phyloP scores from a whole-genome alignment of 2,888 invertebrate genomes.

The Scaptomyza caliginosa region DNA sequence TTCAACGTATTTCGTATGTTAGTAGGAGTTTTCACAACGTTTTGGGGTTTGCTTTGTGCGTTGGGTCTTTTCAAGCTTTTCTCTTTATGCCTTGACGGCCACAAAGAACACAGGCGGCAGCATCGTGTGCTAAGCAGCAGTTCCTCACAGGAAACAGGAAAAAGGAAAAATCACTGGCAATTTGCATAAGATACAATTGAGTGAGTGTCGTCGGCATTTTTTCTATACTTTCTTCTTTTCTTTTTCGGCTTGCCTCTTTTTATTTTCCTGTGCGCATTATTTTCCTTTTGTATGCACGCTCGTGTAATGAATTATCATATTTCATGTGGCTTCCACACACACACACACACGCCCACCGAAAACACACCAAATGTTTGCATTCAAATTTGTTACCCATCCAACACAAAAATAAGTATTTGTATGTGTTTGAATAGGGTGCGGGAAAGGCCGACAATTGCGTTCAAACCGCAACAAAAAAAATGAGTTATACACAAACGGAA shows the following conservation, averaged over 20 bases:
- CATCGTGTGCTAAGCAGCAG: conserved; percentile 38
- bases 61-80: conserved; percentile 26
- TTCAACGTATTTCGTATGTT: conserved; percentile 24
- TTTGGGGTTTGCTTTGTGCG: conserved; percentile 16
- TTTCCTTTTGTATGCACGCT: conserved; percentile 57
- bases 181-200: conserved; percentile 80
- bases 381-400: conserved; percentile 65
- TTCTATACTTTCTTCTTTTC: conserved; percentile 19
- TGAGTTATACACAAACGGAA: conserved; percentile 66
- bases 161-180: conserved; percentile 79
- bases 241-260: conserved; percentile 6
- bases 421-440: neutral
- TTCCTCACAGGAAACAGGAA: conserved; percentile 51
- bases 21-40: conserved; percentile 9
- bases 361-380: conserved; percentile 59
- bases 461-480: conserved; percentile 51
- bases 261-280: conserved; percentile 60
- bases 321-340: conserved; percentile 65
- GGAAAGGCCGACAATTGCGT: conserved; percentile 25
- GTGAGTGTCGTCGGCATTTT: conserved; percentile 69
- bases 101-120: conserved; percentile 30
- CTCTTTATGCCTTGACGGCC: conserved; percentile 34
- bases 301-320: conserved; percentile 78
- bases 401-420: neutral
- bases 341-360: conserved; percentile 10